Conservation (phyloP, 2,113 vertebrate species). For the Oncorhynchus masou region DNA sequence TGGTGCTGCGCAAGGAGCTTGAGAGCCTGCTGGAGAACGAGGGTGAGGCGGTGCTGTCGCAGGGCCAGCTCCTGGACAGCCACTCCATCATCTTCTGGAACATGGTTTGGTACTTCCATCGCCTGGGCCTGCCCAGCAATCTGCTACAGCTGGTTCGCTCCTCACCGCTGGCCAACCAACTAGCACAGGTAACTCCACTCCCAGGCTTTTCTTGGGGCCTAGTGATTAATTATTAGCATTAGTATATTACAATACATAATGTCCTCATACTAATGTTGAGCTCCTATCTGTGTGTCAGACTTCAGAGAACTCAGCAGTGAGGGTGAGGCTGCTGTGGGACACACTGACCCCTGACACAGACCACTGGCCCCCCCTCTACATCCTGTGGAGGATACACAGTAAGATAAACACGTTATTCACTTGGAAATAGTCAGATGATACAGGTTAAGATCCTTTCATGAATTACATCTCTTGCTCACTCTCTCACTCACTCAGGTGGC, state of each 20-base stretch:
- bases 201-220: neutral
- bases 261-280: too few relatives aligned
- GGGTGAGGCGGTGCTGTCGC: conserved; percentile 82
- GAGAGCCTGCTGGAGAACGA: conserved; percentile 93
- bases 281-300: conserved; percentile 39
- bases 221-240: neutral
- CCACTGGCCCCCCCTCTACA: conserved; percentile 86
- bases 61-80: conserved; percentile 81
- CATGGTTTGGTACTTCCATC: conserved; percentile 92
- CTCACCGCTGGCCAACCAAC: conserved; percentile 65
- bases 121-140: conserved; percentile 82
- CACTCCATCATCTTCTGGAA: conserved; percentile 97
- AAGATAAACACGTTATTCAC: conserved; percentile 49
- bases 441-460: neutral
- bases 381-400: conserved; percentile 92
- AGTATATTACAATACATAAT: neutral
- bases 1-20: conserved; percentile 91
- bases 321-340: conserved; percentile 86
- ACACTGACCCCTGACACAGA: conserved; percentile 81
- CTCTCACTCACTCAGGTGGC: conserved; percentile 56
- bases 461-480: neutral
- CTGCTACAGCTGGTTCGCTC: conserved; percentile 81
- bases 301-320: conserved; percentile 59
- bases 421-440: too few relatives aligned
- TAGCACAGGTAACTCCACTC: conserved; percentile 66